Evolutionary conservation across 2,888 invertebrate genomes (phyloP), one percentile per base, ranked within the genome.

Genomic region (Poecilobothrus nobilitatus): DNA sequence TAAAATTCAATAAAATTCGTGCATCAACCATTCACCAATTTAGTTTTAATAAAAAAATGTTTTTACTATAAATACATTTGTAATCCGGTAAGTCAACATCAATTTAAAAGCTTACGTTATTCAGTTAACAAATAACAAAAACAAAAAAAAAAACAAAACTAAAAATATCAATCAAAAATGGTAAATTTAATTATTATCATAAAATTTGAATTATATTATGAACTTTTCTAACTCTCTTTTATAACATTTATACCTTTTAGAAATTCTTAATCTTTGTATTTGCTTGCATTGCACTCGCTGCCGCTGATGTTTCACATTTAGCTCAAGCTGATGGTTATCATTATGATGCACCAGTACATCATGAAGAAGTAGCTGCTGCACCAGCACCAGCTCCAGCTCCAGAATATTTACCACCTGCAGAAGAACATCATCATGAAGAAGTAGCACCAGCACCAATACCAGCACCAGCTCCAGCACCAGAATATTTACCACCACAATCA

Each of bases 381-480:
- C 15, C 10, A 15, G n/a, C n/a, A 62, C 27, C 64, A 12, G 64
- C 64, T 22, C 63, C 63, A 63, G 20, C 63, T 12, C 64, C 22
- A 64, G 64, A 64, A 34, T 64, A 64, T 64, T 27, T 64, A 34
- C 64, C 64, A 64, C 64, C 64, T 18, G 18, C 12, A 18, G 65
- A 33, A 65, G 33, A 27, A 64, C 33, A 27, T 22, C 64, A 27
- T 18, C 27, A 27, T 27, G 33, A 27, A 64, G 65, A 33, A 65
- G 3, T 37, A 3, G 65, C 65, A 8, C n/a, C 65, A 8, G 65
- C 65, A 8, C 65, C 27, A n/a, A 37, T 37, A 20, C 65, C 65
- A 65, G 65, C 65, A 33, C 65, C 65, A 20, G 27, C 64, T 15
- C 8, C 27, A 10, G 65, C 65, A 8, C n/a, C 65, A 8, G 20